These are phyloP conservation scores for Oreonectes daqikongensis DNA, from an alignment of 2,797 vertebrate genomes.

Conservation along the genomic window DNA sequence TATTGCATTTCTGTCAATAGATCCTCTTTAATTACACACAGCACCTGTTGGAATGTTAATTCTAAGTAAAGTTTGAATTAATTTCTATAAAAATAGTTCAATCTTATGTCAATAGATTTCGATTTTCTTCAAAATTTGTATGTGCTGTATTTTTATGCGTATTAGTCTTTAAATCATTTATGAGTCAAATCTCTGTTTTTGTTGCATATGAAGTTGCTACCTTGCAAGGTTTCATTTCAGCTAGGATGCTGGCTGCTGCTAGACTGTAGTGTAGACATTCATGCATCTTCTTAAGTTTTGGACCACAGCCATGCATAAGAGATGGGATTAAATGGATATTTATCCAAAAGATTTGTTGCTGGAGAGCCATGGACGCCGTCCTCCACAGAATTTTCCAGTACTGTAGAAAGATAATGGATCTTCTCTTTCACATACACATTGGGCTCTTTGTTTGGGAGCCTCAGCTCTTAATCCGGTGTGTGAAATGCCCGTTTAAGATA, in stretches of 20 bases:
- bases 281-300: background rate
- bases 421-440: no score
- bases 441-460: conserved; percentile 54
- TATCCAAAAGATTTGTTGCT: conserved; percentile 11
- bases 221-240: background rate
- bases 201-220: background rate
- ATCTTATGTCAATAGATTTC: no score
- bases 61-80: no score
- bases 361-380: background rate
- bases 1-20: no score
- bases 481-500: conserved; percentile 56
- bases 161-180: background rate
- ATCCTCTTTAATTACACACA: no score
- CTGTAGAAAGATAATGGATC: conserved; percentile 11
- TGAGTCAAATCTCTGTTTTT: background rate
- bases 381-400: conserved; percentile 40
- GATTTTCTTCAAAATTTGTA: no score
- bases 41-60: no score
- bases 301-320: no score
- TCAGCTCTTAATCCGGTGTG: conserved; percentile 43
- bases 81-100: no score
- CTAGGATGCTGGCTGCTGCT: background rate
- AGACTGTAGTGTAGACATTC: no score
- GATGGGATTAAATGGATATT: background rate
- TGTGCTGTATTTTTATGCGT: no score